phyloP scores from a whole-genome alignment of 2,113 vertebrate species.

The Petromus typicus region DNA sequence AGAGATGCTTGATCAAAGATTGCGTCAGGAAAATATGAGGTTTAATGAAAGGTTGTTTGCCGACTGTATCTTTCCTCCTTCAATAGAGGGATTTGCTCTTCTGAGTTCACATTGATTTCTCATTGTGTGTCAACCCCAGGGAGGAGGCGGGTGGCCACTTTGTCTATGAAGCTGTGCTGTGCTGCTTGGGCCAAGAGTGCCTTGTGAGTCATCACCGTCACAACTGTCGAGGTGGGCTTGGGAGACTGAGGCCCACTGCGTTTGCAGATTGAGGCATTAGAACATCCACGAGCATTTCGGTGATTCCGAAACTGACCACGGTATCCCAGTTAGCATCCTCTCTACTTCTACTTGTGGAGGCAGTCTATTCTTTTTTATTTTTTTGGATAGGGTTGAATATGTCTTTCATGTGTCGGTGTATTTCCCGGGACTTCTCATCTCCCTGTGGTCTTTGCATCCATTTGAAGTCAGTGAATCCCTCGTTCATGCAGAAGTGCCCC shows the following conservation, averaged over 20 bases:
- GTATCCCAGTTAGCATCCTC: not conserved
- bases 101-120: not conserved
- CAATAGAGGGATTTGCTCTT: fast-evolving
- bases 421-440: not conserved
- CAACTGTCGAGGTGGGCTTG: not conserved
- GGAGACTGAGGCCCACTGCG: not conserved
- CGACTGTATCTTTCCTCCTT: not conserved
- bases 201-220: not conserved
- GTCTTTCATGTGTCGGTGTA: not conserved
- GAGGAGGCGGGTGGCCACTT: not conserved
- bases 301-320: not conserved
- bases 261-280: not conserved
- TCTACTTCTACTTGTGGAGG: not conserved
- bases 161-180: not conserved
- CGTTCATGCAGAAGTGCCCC: not conserved
- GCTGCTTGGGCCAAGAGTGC: not conserved
- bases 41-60: not conserved
- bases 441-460: not conserved
- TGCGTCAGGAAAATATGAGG: not conserved
- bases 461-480: not conserved
- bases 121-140: fast-evolving
- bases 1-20: not conserved
- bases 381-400: not conserved
- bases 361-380: not conserved
- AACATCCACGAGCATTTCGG: too few species aligned